Conservation (phyloP, 2,888 invertebrate genomes). For the Clistopyga incitator region DNA sequence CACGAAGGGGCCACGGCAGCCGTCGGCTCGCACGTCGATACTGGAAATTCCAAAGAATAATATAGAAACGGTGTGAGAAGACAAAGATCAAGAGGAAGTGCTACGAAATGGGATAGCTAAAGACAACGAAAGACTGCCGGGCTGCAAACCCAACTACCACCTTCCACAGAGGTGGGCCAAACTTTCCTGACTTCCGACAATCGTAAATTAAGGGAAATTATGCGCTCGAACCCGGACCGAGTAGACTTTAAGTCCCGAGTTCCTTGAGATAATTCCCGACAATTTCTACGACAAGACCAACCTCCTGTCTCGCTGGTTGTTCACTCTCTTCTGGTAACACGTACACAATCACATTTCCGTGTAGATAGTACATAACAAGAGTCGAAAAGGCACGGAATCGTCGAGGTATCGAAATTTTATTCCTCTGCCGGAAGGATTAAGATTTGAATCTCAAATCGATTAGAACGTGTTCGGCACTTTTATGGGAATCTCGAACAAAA, state of each 20-base stretch:
- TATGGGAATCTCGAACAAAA: conserved; percentile 42
- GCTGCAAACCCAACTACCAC: not conserved
- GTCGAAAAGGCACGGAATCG: not conserved
- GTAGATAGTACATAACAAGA: not conserved
- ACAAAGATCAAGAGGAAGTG: conserved; percentile 19
- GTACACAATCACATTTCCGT: not conserved
- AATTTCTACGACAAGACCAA: conserved; percentile 51
- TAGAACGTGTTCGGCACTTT: conserved; percentile 52
- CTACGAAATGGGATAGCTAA: conserved; percentile 17
- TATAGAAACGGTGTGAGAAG: conserved; percentile 29
- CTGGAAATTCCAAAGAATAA: conserved; percentile 65
- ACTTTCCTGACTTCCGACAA: conserved; percentile 56
- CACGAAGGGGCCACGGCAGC: conserved; percentile 10
- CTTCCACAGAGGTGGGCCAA: conserved; percentile 1
- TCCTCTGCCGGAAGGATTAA: conserved; percentile 29
- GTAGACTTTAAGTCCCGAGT: conserved; percentile 56
- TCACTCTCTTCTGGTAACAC: not conserved
- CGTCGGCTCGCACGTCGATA: conserved; percentile 7
- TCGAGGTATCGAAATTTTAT: not conserved
- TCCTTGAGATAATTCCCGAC: conserved; percentile 62
- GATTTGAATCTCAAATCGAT: conserved; percentile 65
- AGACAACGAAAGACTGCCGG: conserved; percentile 9
- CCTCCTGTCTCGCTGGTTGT: conserved; percentile 13
- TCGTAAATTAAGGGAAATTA: conserved; percentile 62
- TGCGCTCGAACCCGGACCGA: conserved; percentile 52